phyloP scores from a whole-genome alignment of 2,888 invertebrate species.

The Pandemis corylana region DNA sequence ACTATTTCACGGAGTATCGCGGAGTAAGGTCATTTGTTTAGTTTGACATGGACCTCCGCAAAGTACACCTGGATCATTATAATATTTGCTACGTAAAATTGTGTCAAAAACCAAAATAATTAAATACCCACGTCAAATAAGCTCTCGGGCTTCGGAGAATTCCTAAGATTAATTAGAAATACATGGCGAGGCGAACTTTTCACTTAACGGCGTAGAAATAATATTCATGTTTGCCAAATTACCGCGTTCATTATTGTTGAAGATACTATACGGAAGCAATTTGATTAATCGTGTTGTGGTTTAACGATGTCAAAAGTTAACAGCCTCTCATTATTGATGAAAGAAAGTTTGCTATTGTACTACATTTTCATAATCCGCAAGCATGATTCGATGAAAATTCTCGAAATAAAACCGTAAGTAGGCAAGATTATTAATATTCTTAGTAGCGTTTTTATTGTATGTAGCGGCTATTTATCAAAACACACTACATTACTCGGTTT shows the following conservation, averaged over 20 bases:
- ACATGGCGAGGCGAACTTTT: slow-evolving; percentile 37
- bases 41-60: too few relatives aligned
- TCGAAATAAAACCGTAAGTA: slow-evolving; percentile 10
- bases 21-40: too few relatives aligned
- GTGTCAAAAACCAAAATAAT: slow-evolving; percentile 12
- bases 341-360: not conserved
- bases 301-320: slow-evolving; percentile 20
- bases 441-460: slow-evolving; percentile 43
- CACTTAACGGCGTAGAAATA: slow-evolving; percentile 40
- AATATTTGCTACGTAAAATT: not conserved
- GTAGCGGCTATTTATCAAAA: slow-evolving; percentile 48
- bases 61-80: too few relatives aligned
- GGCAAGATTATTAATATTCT: slow-evolving; percentile 31
- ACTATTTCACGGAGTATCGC: too few relatives aligned
- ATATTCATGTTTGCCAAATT: slow-evolving; percentile 42
- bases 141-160: slow-evolving; percentile 2
- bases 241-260: slow-evolving; percentile 26
- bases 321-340: slow-evolving; percentile 18
- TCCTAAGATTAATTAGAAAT: slow-evolving; percentile 35
- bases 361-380: not conserved
- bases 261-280: slow-evolving; percentile 16
- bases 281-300: slow-evolving; percentile 32
- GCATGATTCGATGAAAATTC: not conserved
- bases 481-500: slow-evolving; percentile 51
- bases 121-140: slow-evolving; percentile 21